Conservation (phyloP, 2,888 invertebrate species). For the Agrilus mali region DNA sequence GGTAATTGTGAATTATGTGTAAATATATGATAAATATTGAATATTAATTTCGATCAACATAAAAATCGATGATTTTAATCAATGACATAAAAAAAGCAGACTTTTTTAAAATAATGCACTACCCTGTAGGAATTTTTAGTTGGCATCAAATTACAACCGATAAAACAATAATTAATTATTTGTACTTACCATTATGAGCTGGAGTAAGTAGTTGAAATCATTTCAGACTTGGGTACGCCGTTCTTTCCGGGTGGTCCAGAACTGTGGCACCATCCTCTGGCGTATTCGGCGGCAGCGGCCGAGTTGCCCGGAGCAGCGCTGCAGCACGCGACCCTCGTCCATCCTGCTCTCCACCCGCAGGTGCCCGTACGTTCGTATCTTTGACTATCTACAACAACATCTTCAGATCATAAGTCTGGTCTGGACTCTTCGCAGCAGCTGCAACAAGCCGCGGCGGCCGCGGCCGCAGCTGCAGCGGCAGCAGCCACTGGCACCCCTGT, state of each 20-base stretch:
- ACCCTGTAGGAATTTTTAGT: no score
- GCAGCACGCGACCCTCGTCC: constrained; percentile 83
- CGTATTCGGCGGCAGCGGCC: constrained; percentile 62
- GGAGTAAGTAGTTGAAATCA: constrained; percentile 5
- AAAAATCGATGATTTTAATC: no score
- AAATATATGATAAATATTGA: no score
- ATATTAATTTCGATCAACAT: no score
- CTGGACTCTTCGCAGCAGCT: constrained; percentile 38
- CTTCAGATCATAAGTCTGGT: constrained; percentile 30
- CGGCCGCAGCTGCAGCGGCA: no score
- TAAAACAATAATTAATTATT: no score
- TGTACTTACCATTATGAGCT: no score
- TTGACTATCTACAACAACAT: constrained; percentile 89
- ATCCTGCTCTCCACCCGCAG: constrained; percentile 96
- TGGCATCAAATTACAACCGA: no score
- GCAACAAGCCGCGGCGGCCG: constrained; percentile 26
- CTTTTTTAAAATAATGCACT: no score
- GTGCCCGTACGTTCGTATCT: constrained; percentile 94
- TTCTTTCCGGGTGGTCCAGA: constrained; percentile 93
- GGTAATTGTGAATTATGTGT: no score
- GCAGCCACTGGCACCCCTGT: constrained; percentile 35
- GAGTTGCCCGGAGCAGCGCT: constrained; percentile 72
- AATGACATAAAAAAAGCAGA: no score
- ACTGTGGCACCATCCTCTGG: constrained; percentile 86
- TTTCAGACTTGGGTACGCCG: constrained; percentile 84